Evolutionary conservation across 2,888 invertebrate genomes (phyloP), one percentile per base, ranked within the genome.

Genomic region (Bombylius discolor): DNA sequence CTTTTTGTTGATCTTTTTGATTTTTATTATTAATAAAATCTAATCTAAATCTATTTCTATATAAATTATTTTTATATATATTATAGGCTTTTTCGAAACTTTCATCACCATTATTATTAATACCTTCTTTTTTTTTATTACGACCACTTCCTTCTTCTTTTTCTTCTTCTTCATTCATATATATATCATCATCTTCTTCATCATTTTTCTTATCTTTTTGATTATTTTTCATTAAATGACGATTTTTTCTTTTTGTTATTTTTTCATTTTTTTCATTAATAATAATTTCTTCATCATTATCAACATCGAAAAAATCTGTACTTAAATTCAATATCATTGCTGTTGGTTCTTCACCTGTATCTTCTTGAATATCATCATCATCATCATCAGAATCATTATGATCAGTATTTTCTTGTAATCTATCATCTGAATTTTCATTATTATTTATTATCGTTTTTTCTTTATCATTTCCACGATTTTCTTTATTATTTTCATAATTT

Each of bases 141-240:
- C 49, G 67, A 64, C 39, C 66, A 68, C 49, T 67, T 64, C 53
- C 68, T 67, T 56, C 67, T 42, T 53, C 51, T 33, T 5, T 66
- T 56, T 71, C 70, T 50, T 71, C 70, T 14, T 72, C 71, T 60
- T 72, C 72, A 48, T 72, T 70, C 48, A 70, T 57, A 66, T 58
- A 55, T 62, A 56, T 53, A 66, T 64, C 63, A 31, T 61, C 60
- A 5, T 63, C 52, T n/a, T 48, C 32, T 12, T 53, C 56, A 5
- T 57, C 59, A 4, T 60, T 51, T 11, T 61, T 62, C 48, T 62
- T 58, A 36, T 66, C 62, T 46, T 64, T 65, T 45, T 62, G 58
- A 8, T 65, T 62, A 23, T 58, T 63, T 42, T 11, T 11, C 11
- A 42, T 42, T 42, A 42, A 11, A 42, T 42, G 39, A 42, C 39